Base-by-base conservation (phyloP, 1,140 invertebrate genomes). In the Delia radicum region DNA sequence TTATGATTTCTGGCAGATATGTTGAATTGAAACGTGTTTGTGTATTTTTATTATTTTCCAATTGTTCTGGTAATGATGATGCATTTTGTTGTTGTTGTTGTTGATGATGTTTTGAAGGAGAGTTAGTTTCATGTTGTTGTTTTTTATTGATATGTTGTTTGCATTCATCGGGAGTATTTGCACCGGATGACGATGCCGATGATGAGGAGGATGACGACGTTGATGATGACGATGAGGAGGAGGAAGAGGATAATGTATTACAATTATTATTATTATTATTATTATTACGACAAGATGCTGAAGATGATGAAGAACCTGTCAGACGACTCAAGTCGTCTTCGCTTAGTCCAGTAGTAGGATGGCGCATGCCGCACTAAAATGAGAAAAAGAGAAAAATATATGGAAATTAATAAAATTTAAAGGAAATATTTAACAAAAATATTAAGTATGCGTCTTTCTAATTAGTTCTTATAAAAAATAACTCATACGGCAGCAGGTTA, bases 301-400 rank as follows among this genome's bases (percentile, higher is more conserved):
- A 75, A 62, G 81, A 79, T 76, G 82, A 81, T 74, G 85, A 85
- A 83, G 83, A 83, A 84, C 84, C 82, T 77, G 85, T 86, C 74
- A 86, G 83, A 86, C 85, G 83, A 86, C 85, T 86, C 63, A 86
- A 74, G 82, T 86, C 85, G 83, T 82, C 85, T 84, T 86, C 84
- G 79, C 85, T 86, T 79, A 83, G 81, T 79, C 83, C 84, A 80
- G 82, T 84, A 79, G 82, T 86, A 80, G 85, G 85, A 83, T 85
- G 83, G 80, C 85, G 85, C 85, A 86, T 86, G 84, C 85, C 85
- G 85, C 85, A 86, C 85, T 86, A 78, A 1, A 84, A 79, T 42
- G n/a, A 31, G 12, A 76, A 27, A 31, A 28, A 76, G 29, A 77
- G 13, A 77, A 71, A 75, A 13, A n/a, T n/a, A n/a, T n/a, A n/a